phyloP scores from a whole-genome alignment of 2,888 invertebrate genomes.

The Cheilosia soror region DNA sequence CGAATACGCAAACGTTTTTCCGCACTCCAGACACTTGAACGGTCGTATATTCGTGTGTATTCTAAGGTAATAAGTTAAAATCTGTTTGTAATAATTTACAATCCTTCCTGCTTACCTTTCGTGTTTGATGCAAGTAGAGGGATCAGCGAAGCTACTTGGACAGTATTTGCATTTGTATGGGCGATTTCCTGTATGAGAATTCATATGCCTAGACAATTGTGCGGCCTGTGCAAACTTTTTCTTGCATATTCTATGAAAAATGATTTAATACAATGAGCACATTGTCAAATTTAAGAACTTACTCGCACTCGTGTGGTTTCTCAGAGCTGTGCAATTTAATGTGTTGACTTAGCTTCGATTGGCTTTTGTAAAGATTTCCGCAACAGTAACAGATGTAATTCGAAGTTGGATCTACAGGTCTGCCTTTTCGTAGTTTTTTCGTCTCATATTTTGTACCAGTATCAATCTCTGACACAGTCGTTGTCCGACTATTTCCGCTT shows the following conservation, averaged over 20 bases:
- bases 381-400: constrained; percentile 82
- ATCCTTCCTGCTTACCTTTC: constrained; percentile 79
- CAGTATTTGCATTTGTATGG: constrained; percentile 83
- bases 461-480: neutral
- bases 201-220: constrained; percentile 83
- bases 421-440: constrained; percentile 14
- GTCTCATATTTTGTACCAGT: neutral
- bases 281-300: constrained; percentile 57
- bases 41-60: constrained; percentile 82
- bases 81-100: too few relatives aligned
- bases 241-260: constrained; percentile 80
- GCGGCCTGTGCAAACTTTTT: constrained; percentile 82
- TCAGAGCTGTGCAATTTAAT: constrained; percentile 82
- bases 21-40: constrained; percentile 79
- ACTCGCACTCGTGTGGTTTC: constrained; percentile 83
- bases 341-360: constrained; percentile 82
- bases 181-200: constrained; percentile 83
- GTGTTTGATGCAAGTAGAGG: constrained; percentile 83
- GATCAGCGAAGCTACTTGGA: constrained; percentile 82
- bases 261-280: neutral
- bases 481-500: neutral
- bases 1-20: constrained; percentile 80
- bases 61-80: constrained; percentile 67
- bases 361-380: constrained; percentile 82
- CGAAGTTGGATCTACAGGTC: constrained; percentile 2